These are phyloP conservation scores for Synergus gifuensis DNA, from an alignment of 2,888 invertebrate species.

Conservation along the genomic window DNA sequence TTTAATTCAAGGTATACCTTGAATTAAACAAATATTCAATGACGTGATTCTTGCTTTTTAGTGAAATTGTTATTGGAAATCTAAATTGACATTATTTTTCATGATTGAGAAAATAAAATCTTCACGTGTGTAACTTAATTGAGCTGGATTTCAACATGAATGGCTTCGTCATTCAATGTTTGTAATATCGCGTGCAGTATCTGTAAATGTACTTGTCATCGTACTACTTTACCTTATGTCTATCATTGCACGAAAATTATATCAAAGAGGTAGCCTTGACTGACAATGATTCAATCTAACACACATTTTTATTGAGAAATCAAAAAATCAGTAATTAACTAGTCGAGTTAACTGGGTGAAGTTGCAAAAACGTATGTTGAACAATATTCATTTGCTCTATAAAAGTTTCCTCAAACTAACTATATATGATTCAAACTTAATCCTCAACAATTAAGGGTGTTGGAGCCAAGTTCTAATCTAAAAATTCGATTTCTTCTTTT, in stretches of 20 bases:
- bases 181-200: slow-evolving; percentile 12
- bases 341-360: neutral
- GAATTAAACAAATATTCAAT: neutral
- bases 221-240: neutral
- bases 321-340: neutral
- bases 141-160: slow-evolving; percentile 15
- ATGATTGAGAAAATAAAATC: slow-evolving; percentile 4
- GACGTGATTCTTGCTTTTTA: neutral
- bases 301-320: neutral
- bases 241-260: neutral
- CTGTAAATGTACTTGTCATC: slow-evolving; percentile 23
- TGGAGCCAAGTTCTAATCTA: no score
- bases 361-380: neutral
- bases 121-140: neutral
- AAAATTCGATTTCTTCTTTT: no score
- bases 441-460: no score
- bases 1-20: no score
- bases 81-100: neutral
- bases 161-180: slow-evolving; percentile 11
- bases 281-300: neutral
- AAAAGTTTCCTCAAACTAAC: no score
- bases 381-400: no score
- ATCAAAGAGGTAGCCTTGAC: neutral
- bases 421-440: no score
- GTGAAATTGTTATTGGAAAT: neutral